Conservation (phyloP, 2,113 vertebrate species). For the Spizaetus ornatus region DNA sequence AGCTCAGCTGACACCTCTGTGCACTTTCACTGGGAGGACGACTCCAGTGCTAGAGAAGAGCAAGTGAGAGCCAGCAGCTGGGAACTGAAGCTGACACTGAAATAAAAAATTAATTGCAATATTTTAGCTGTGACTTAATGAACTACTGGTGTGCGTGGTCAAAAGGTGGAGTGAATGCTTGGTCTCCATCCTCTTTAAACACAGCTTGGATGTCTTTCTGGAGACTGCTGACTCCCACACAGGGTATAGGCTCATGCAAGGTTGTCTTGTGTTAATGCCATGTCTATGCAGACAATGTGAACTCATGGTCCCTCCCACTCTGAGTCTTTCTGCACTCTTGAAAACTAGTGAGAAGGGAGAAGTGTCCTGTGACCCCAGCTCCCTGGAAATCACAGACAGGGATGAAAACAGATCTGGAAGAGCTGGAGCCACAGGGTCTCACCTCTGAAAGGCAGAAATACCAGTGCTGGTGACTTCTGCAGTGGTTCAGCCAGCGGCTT, state of each 20-base stretch:
- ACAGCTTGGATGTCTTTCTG: not conserved
- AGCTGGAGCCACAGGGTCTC: not conserved
- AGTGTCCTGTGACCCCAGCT: not conserved
- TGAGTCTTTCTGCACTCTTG: not conserved
- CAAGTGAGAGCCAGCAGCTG: not conserved
- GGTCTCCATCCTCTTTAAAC: not conserved
- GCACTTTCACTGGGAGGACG: not conserved
- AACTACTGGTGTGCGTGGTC: not conserved
- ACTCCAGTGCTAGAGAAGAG: not conserved
- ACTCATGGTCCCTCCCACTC: not conserved
- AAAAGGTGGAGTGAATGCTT: not conserved
- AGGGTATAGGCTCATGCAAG: not conserved
- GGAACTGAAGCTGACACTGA: not conserved
- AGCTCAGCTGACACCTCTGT: not conserved
- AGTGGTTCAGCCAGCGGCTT: not conserved
- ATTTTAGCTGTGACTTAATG: not conserved
- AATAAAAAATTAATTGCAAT: not conserved
- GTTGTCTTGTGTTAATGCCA: not conserved
- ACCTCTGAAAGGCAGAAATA: not conserved
- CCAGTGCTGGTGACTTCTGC: not conserved
- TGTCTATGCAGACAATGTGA: not conserved
- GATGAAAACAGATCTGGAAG: not conserved
- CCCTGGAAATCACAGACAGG: not conserved
- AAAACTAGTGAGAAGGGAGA: not conserved
- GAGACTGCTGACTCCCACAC: too few species aligned